A percentile compares a stretch with the other conserved stretches of the same genome.
These are phyloP conservation scores for Phrixothrix hirtus DNA, from an alignment of 2,888 invertebrate species.

Conservation along the genomic window DNA sequence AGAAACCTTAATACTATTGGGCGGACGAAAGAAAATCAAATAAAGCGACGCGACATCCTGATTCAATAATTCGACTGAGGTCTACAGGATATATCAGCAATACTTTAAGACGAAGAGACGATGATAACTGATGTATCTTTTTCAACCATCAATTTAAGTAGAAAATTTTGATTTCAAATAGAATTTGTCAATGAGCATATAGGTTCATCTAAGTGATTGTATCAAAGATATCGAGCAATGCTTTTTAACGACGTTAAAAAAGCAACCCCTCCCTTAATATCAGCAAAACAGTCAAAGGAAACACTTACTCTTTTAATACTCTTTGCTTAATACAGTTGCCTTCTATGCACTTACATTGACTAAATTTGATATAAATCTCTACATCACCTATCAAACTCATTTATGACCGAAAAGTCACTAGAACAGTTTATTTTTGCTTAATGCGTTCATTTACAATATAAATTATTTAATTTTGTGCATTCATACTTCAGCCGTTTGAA, in stretches of 20 bases:
- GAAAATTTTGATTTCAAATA: too few relatives aligned
- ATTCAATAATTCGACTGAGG: constrained; percentile 22
- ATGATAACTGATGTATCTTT: constrained; percentile 4
- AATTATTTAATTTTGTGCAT: too few relatives aligned
- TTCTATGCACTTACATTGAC: background rate
- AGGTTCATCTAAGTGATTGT: too few relatives aligned
- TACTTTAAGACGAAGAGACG: constrained; percentile 9
- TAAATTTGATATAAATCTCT: background rate
- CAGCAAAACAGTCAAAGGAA: background rate
- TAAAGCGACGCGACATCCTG: constrained; percentile 17
- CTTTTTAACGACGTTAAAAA: too few relatives aligned
- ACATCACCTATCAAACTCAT: background rate
- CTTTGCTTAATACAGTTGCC: background rate
- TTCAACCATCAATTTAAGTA: too few relatives aligned
- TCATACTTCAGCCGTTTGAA: too few relatives aligned
- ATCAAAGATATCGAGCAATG: too few relatives aligned
- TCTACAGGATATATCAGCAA: constrained; percentile 10
- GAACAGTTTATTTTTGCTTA: too few relatives aligned
- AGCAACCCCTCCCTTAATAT: background rate
- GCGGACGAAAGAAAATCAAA: constrained; percentile 23
- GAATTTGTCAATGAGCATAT: too few relatives aligned
- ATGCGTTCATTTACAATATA: too few relatives aligned
- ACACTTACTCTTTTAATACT: background rate
- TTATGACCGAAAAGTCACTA: too few relatives aligned
- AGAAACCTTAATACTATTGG: constrained; percentile 20